Evolutionary conservation across 2,797 vertebrate species (phyloP).

Genomic region (Acestrorhynchus altus): DNA sequence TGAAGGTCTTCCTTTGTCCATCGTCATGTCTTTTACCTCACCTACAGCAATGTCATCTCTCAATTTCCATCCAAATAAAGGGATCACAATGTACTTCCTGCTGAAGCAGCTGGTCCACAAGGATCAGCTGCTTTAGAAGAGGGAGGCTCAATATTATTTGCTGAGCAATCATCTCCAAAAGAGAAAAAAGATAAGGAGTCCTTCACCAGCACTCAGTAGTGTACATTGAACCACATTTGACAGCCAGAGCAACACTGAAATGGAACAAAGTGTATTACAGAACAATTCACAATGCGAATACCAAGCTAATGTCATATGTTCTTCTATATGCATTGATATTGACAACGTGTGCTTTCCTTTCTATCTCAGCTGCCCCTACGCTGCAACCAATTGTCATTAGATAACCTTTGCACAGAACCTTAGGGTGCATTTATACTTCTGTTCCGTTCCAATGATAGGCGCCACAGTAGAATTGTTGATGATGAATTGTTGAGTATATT

Average conservation of each 20-base stretch:
- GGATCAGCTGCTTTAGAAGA: constrained; percentile 41
- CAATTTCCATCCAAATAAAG: constrained; percentile 49
- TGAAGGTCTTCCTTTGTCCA: constrained; percentile 33
- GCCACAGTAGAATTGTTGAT: too few relatives aligned
- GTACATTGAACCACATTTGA: not conserved
- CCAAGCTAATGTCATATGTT: not conserved
- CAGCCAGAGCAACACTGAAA: not conserved
- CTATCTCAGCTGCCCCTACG: not conserved
- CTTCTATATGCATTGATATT: not conserved
- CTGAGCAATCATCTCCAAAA: constrained; percentile 42
- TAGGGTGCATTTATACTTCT: too few relatives aligned
- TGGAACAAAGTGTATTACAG: not conserved
- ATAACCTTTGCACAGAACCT: constrained; percentile 19
- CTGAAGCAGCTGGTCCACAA: constrained; percentile 48
- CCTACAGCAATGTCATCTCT: constrained; percentile 49
- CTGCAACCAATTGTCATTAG: not conserved
- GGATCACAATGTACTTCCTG: constrained; percentile 46
- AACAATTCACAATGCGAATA: not conserved
- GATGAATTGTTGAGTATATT: too few relatives aligned
- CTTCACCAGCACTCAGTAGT: constrained; percentile 24
- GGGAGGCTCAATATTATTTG: constrained; percentile 36
- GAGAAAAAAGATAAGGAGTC: constrained; percentile 25
- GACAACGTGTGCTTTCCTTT: not conserved
- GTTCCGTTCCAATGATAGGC: too few relatives aligned
- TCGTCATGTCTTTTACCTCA: constrained; percentile 34